Percentiles rank a stretch among this genome's conserved stretches.
These are phyloP conservation scores for Atta colombica DNA, from an alignment of 1,140 invertebrate genomes.

Conservation along the genomic window DNA sequence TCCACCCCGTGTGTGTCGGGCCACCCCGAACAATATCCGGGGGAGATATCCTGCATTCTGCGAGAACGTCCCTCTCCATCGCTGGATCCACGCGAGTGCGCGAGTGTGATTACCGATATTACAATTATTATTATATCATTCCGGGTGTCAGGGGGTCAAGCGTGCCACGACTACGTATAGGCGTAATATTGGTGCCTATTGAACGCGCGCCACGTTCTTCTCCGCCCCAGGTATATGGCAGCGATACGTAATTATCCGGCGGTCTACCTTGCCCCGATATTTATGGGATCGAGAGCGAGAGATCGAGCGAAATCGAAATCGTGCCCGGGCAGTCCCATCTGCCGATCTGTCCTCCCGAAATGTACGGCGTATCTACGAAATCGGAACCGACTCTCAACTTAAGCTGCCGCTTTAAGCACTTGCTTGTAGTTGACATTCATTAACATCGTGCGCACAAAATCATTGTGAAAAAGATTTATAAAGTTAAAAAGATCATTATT, in stretches of 20 bases:
- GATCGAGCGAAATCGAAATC: constrained; percentile 79
- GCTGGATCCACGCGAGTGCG: constrained; percentile 54
- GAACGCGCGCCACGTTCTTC: constrained; percentile 71
- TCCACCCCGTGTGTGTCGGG: constrained; percentile 3
- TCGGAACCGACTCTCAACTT: constrained; percentile 42
- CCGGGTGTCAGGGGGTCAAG: constrained; percentile 80
- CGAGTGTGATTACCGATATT: constrained; percentile 59
- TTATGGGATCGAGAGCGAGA: constrained; percentile 79
- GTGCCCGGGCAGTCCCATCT: constrained; percentile 72
- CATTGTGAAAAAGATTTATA: not conserved
- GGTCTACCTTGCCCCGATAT: constrained; percentile 74
- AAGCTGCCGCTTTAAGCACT: not conserved
- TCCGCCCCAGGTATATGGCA: constrained; percentile 77
- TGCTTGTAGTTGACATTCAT: not conserved
- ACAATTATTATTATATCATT: constrained; percentile 82
- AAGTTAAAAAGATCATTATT: not conserved
- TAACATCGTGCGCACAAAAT: not conserved
- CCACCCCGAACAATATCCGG: constrained; percentile 10
- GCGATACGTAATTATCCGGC: constrained; percentile 81
- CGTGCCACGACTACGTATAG: constrained; percentile 78
- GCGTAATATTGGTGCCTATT: constrained; percentile 68
- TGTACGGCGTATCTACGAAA: constrained; percentile 58
- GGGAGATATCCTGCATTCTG: constrained; percentile 25
- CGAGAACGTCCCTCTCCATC: constrained; percentile 32
- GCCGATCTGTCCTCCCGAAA: constrained; percentile 69